Evolutionary conservation across 2,888 invertebrate species (phyloP), one percentile per base, ranked within the genome.

Genomic region (Caprella mutica): DNA sequence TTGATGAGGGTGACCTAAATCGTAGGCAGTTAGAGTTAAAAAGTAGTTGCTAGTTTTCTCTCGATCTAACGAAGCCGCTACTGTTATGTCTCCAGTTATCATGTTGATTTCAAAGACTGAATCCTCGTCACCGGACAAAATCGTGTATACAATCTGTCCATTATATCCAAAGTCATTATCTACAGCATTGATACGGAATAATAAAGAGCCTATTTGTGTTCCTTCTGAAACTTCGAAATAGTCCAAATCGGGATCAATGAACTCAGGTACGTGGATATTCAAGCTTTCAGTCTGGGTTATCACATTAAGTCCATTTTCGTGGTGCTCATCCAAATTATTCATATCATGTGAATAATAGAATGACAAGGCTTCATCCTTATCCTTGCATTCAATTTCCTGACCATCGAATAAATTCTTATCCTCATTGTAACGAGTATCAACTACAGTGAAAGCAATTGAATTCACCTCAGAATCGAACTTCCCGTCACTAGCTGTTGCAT

Each of bases 401-500:
- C 29, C 29, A 30, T 26, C 29, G 21, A 24, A 26, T n/a, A 48
- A 9, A 5, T 48, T 48, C 26, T 48, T 30, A 30, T 27, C 19
- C 19, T 48, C 23, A 26, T 4, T 29, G 48, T 48, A 48, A 21
- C 33, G 48, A 9, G 48, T 26, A 44, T 55, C 83, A 14, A 86
- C 82, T 53, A 91, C 75, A 68, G 85, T 82, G 58, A 92, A 77
- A 59, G 81, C 79, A 23, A 94, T 79, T 12, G 81, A 77, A 60
- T 85, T 82, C 14, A 88, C 81, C 71, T 93, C 91, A 0, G 93
- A 88, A 69, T 89, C 88, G 73, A 93, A 90, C 1, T 85, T 85
- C 3, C 91, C 90, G 71, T 96, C 96, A 0, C 89, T 90, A 0
- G 94, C 92, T 0, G 91, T 87, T 17, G 94, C 84, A 70, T 87